Base-by-base conservation (phyloP, 2,888 invertebrate genomes). In the Cerastis leucographa region DNA sequence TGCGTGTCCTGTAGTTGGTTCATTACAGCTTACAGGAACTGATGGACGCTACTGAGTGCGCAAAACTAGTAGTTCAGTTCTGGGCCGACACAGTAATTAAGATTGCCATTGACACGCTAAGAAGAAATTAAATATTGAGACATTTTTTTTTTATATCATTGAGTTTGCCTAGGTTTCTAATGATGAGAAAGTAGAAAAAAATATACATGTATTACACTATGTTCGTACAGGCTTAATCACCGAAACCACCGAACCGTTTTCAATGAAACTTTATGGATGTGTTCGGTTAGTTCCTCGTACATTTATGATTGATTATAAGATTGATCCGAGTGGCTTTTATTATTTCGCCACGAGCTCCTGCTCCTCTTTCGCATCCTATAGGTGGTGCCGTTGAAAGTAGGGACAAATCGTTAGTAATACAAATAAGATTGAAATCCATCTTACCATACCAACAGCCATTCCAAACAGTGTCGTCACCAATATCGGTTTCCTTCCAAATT, bases 401-500 rank as follows among this genome's bases (percentile, higher is more conserved):
- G n/a, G n/a, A 11, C 3, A 11, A n/a, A 11, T 54, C 0, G 11
- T n/a, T 25, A 54, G 29, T 49, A n/a, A 1, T 61, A n/a, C n/a
- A 46, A 0, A 64, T 17, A 35, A 19, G 19, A 35, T n/a, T 22
- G 1, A 35, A 25, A 67, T 67, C 9, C 0, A 71, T 70, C 61
- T 76, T 25, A 77, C 77, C 77, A 77, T 77, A 0, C 76, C 77
- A 14, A 46, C 4, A 54, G 70, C 29, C 76, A 77, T 77, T 46
- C 70, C 77, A 8, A 70, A 77, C 19, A 77, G 70, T 3, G 62
- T 46, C 2, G 40, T 54, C 5, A 76, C 22, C 54, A 77, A 40
- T 29, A 77, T n/a, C 29, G 77, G 77, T n/a, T 77, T 77, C 11
- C 77, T 76, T 7, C 77, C 77, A 70, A 64, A 76, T n/a, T 46